Base-by-base conservation (phyloP, 1,140 invertebrate genomes). In the Antheraea pernyi region DNA sequence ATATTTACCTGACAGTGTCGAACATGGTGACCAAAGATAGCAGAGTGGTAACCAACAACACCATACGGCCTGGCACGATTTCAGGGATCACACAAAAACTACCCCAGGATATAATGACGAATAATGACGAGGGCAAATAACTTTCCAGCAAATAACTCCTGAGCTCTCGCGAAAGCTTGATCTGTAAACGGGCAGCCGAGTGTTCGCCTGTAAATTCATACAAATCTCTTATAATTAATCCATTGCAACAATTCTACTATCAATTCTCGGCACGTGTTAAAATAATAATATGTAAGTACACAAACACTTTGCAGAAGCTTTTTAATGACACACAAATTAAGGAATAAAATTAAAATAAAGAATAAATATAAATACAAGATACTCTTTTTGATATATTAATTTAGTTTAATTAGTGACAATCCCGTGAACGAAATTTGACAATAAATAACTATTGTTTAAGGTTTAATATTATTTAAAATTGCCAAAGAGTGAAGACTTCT, bases 91-190 rank as follows among this genome's bases (percentile, higher is more conserved):
- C 94, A 39, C 94, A 93, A 81, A 95, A 95, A 61, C 94, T 94
- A 62, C 95, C 94, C 94, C 95, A 95, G 0, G 94, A 95, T 75
- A 95, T 95, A 73, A 95, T 94, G 37, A 95, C 94, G 74, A 95
- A 95, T 42, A 95, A 79, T 3, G 94, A 94, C 9, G 94, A 94
- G 0, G 95, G 95, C 10, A 95, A 80, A 76, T 95, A 95, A 69
- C 94, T 95, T 79, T 95, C 94, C 36, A 95, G 80, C 2, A 95
- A 83, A 72, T 95, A 94, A 67, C 94, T 94, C 36, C 94, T 86
- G 2, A 95, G 85, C 79, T 94, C 94, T 19, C 94, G 77, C 16
- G 94, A 94, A 69, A 95, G 83, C 67, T 91, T 94, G 60, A 95
- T 94, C 71, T 93, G 85, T 58, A 94, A 81, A 36, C 94, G 82